Conservation (phyloP, 1,140 invertebrate species). For the Ruditapes philippinarum region DNA sequence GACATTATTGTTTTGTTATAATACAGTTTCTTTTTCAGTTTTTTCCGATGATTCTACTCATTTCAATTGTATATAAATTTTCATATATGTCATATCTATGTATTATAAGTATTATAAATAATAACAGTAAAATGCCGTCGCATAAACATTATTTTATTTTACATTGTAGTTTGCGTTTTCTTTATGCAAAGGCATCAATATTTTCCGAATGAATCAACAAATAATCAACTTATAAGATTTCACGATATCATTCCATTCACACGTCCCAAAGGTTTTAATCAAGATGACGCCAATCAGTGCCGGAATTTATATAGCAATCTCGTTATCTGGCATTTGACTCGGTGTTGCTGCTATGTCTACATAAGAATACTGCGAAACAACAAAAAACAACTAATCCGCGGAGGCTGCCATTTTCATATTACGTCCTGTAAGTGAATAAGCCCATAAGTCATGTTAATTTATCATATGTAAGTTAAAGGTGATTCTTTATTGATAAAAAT, state of each 20-base stretch:
- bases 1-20: background rate
- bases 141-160: constrained; percentile 28
- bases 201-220: too few species aligned
- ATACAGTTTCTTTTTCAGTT: background rate
- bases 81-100: background rate
- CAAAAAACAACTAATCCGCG: too few species aligned
- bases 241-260: background rate
- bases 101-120: too few species aligned
- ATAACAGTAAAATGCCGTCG: background rate
- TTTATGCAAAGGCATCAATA: background rate
- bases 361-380: too few species aligned
- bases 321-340: too few species aligned
- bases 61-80: constrained; percentile 6
- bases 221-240: background rate
- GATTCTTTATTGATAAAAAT: too few species aligned
- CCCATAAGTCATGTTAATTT: too few species aligned
- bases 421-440: too few species aligned
- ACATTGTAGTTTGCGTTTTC: background rate
- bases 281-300: background rate
- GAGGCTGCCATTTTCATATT: too few species aligned
- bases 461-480: too few species aligned
- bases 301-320: background rate
- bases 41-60: background rate
- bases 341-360: too few species aligned
- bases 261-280: constrained; percentile 18